Percentiles rank a stretch among this genome's conserved stretches.
Conservation (phyloP, 2,888 invertebrate species). For the Aspidiotus rigidus region DNA sequence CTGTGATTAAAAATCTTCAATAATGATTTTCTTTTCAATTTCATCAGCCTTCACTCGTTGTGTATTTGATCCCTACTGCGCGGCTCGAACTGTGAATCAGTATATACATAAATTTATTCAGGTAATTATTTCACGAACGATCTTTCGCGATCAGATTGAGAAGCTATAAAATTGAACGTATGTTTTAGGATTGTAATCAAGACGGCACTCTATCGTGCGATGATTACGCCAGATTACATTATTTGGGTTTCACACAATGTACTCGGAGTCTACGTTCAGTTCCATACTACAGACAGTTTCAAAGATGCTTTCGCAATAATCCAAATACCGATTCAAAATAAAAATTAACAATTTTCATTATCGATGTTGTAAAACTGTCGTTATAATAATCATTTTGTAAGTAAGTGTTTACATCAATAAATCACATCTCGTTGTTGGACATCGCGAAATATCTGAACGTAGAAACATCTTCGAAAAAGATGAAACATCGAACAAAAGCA, state of each 20-base stretch:
- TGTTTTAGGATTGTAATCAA: slow-evolving; percentile 41
- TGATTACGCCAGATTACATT: slow-evolving; percentile 42
- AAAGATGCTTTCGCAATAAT: slow-evolving; percentile 38
- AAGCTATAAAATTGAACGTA: background rate
- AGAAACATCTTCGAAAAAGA: slow-evolving; percentile 6
- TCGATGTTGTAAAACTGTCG: no score
- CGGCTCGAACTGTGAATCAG: slow-evolving; percentile 41
- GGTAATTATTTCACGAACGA: slow-evolving; percentile 34
- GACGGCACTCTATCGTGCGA: slow-evolving; percentile 41
- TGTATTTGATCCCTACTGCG: slow-evolving; percentile 41
- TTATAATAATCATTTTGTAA: no score
- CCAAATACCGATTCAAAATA: background rate
- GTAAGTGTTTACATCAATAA: no score
- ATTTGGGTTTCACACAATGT: slow-evolving; percentile 41
- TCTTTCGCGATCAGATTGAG: no score
- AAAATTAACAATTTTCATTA: background rate
- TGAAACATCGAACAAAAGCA: slow-evolving; percentile 6
- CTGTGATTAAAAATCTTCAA: no score
- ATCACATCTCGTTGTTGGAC: no score
- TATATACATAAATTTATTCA: slow-evolving; percentile 41
- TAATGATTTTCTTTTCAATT: no score
- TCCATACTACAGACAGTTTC: slow-evolving; percentile 40
- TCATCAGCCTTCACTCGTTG: slow-evolving; percentile 42
- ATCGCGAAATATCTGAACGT: no score
- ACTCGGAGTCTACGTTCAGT: slow-evolving; percentile 37